Conservation (phyloP, 2,797 vertebrate species). For the Acrossocheilus fasciatus region DNA sequence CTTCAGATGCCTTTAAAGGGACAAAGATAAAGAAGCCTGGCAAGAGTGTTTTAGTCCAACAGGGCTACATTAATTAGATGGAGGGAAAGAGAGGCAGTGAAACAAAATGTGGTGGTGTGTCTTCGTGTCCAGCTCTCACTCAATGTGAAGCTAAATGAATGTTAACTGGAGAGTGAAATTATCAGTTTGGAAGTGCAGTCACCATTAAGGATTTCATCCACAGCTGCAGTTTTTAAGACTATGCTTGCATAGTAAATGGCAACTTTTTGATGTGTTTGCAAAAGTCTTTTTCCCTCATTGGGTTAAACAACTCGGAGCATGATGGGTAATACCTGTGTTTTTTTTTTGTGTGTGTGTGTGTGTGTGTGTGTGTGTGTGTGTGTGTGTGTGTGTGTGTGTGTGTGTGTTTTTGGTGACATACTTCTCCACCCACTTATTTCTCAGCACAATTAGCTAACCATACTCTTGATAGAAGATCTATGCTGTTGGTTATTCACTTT, state of each 20-base stretch:
- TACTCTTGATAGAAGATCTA: background rate
- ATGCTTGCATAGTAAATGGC: background rate
- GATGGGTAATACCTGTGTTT: background rate
- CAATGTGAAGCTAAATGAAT: conserved; percentile 35
- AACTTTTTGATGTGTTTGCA: background rate
- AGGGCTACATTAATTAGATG: conserved; percentile 19
- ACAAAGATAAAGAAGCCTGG: conserved; percentile 1
- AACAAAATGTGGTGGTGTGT: conserved; percentile 45
- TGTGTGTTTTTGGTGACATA: background rate
- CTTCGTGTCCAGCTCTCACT: conserved; percentile 37
- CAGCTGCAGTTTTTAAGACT: conserved; percentile 37
- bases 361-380: background rate
- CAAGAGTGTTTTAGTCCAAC: background rate
- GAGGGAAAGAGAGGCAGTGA: conserved; percentile 31
- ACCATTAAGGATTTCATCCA: conserved; percentile 28
- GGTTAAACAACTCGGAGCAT: background rate
- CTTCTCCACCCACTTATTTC: background rate
- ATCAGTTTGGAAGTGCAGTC: conserved; percentile 25
- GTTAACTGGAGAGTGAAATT: conserved; percentile 35
- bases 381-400: background rate
- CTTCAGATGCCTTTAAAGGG: conserved; percentile 39
- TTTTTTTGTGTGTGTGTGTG: background rate
- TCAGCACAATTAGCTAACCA: background rate
- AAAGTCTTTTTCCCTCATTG: background rate
- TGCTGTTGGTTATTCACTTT: background rate